Evolutionary conservation across 2,888 invertebrate species (phyloP).

Genomic region (Melanotus villosus): DNA sequence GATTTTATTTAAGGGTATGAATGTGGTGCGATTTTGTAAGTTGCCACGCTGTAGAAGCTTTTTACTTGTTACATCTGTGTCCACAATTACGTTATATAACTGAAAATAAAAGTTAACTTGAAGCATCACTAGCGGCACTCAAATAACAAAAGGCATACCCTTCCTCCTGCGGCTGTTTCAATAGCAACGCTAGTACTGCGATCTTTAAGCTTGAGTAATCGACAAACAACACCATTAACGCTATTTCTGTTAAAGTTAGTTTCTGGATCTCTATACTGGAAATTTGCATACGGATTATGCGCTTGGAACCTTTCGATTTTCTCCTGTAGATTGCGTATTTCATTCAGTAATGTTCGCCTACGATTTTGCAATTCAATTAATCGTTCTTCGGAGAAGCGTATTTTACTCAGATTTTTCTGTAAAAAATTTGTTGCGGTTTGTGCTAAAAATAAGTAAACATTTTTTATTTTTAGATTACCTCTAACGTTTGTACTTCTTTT

Average conservation of each 20-base stretch:
- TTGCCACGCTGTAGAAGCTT: slow-evolving; percentile 87
- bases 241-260: slow-evolving; percentile 75
- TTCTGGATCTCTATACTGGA: slow-evolving; percentile 85
- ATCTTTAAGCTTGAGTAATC: slow-evolving; percentile 83
- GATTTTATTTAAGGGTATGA: slow-evolving; percentile 94
- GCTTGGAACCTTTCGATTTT: slow-evolving; percentile 74
- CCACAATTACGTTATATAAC: slow-evolving; percentile 93
- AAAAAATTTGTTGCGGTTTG: neutral
- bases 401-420: slow-evolving; percentile 54
- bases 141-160: slow-evolving; percentile 76
- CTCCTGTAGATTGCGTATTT: slow-evolving; percentile 72
- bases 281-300: slow-evolving; percentile 73
- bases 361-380: slow-evolving; percentile 71
- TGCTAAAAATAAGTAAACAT: neutral
- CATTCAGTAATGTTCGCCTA: slow-evolving; percentile 70
- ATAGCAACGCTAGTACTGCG: slow-evolving; percentile 81
- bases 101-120: slow-evolving; percentile 70
- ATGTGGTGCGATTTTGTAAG: slow-evolving; percentile 84
- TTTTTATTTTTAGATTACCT: too few species aligned
- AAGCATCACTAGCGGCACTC: too few species aligned
- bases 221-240: slow-evolving; percentile 86
- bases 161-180: slow-evolving; percentile 88
- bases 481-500: slow-evolving; percentile 72
- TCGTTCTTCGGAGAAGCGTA: slow-evolving; percentile 76
- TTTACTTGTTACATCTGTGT: slow-evolving; percentile 88